Base-by-base conservation (phyloP, 2,113 vertebrate species). In the Hystrix brachyura region DNA sequence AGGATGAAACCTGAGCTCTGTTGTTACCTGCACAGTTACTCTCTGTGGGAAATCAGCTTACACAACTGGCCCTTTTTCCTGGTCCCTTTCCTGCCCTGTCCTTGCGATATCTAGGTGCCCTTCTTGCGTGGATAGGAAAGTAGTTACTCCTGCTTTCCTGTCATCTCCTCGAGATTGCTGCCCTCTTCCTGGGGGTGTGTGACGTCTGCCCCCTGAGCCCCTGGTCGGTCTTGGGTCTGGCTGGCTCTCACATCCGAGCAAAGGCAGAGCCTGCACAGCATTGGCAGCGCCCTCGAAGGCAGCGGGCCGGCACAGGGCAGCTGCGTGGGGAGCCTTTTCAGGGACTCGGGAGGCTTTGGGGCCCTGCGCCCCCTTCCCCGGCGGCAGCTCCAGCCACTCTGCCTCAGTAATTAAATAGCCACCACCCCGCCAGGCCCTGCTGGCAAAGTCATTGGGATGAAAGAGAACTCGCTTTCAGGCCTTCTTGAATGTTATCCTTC, bases 271-370 rank as follows among this genome's bases (percentile, higher is more conserved):
- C 34, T 17, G 43, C n/a, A 14, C 13, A 4, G 18, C n/a, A 3
- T 8, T 0, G 0, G 53, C 2, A 0, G 38, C 1, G 4, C 21
- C 38, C 67, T 43, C 3, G 1, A 0, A 15, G 11, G 67, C 32
- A 23, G 29, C 46, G 7, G 17, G 19, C 10, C 9, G 67, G 7
- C 65, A 6, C 14, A 9, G 3, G 19, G 65, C 38, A 27, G 64
- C 53, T 1, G 8, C 0, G 1, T 11, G 23, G 57, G 15, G 64
- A 64, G 53, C 38, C 19, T 18, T 87, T 18, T 87, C 11, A 5
- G 7, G 43, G 9, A 43, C n/a, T 65, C 32, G 51, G 65, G 53
- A 57, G 14, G 71, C 10, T 69, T 53, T 5, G 29, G 87, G 38
- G 25, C 17, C 2, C 57, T 0, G 5, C 21, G 29, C n/a, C 6